Evolutionary conservation across 2,113 vertebrate genomes (phyloP), one percentile per base, ranked within the genome.

Genomic region (Archocentrus centrarchus): DNA sequence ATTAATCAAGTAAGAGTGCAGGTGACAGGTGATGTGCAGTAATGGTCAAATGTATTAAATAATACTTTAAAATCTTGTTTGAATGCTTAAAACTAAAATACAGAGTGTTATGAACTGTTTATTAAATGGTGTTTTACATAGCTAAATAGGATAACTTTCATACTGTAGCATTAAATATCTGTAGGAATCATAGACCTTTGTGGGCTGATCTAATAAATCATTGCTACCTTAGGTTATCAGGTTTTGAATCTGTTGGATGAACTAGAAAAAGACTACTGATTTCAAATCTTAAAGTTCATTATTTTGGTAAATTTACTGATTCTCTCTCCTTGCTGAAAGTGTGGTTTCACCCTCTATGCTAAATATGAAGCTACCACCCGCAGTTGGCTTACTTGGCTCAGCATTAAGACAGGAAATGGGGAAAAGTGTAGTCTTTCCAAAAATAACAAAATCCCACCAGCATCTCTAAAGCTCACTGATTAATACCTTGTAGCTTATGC

Each of bases 401-500:
- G 66, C 24, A 30, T 70, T 70, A 17, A 70, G 66, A 70, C 41
- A 47, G 41, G 9, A 68, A 68, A 68, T 30, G 17, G 2, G 41
- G 22, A 30, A 47, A 70, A 50, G 24, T 15, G 10, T 30, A 50
- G 44, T 70, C 66, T 50, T 70, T 70, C 44, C 66, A 53, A 30
- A 70, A 70, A 50, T 70, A 50, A 50, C 66, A 30, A 70, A 50
- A 70, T 75, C 70, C 30, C 22, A 37, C 11, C 70, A 22, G 3
- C 50, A 58, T 57, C 70, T 58, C 53, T 58, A 37, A 75, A 58
- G 13, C 20, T 22, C n/a, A 37, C n/a, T 58, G 5, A 75, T 58
- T 70, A 70, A 70, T 50, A 70, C 41, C 24, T 50, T 70, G 66
- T 70, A 70, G 66, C 66, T 70, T 50, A 70, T 70, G 66, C 30